Evolutionary conservation across 1,140 invertebrate genomes (phyloP).

Genomic region (Varroa destructor): DNA sequence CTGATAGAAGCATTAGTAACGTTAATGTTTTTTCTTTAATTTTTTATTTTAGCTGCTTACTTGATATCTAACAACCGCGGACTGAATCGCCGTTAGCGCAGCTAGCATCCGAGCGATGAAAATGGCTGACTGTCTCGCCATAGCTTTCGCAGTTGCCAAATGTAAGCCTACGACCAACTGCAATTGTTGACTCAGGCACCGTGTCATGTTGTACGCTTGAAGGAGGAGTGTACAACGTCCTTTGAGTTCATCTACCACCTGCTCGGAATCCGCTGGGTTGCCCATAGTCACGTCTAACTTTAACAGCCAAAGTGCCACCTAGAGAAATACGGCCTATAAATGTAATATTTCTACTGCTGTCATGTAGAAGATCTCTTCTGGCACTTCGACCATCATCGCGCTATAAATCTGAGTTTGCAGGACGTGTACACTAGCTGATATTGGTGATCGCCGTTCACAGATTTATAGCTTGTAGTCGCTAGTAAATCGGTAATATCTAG

Average conservation of each 20-base stretch:
- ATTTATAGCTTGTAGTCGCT: too few species aligned
- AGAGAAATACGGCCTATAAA: neutral
- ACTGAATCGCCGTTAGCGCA: neutral
- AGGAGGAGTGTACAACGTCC: neutral
- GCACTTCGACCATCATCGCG: too few species aligned
- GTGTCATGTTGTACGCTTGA: conserved; percentile 2
- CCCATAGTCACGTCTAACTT: conserved; percentile 2
- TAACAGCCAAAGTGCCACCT: conserved; percentile 15
- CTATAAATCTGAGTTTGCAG: too few species aligned
- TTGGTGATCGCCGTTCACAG: too few species aligned
- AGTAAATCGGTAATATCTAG: too few species aligned
- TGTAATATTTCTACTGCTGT: too few species aligned
- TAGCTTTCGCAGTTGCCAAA: neutral
- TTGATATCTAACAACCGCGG: neutral
- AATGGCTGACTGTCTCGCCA: neutral
- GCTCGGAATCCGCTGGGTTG: neutral
- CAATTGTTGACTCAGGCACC: conserved; percentile 10
- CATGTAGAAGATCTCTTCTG: too few species aligned
- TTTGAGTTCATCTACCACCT: neutral
- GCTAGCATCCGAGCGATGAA: neutral
- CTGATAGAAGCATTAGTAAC: too few species aligned
- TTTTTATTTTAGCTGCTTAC: neutral
- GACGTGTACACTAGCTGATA: too few species aligned
- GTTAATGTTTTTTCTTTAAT: neutral
- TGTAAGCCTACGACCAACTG: neutral